Conservation (phyloP, 2,113 vertebrate genomes). For the Leucopsar rothschildi region DNA sequence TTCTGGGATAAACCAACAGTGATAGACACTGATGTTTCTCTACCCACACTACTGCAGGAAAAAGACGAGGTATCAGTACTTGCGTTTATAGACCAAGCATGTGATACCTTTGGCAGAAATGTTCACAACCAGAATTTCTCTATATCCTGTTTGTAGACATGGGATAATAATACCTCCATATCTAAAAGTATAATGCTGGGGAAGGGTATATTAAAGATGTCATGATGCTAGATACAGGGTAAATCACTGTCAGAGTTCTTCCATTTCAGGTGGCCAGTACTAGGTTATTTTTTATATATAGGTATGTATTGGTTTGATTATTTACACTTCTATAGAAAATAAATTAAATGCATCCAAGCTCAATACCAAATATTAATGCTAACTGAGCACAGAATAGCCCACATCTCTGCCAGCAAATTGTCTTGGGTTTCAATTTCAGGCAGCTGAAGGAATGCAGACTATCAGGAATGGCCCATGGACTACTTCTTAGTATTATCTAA, state of each 20-base stretch:
- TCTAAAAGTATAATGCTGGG: neutral
- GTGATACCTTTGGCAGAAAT: neutral
- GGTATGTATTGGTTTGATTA: neutral
- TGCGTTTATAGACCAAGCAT: neutral
- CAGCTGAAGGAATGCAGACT: neutral
- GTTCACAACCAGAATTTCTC: neutral
- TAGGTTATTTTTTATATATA: neutral
- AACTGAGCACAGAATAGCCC: neutral
- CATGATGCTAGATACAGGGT: neutral
- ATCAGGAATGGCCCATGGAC: neutral
- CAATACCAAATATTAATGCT: neutral
- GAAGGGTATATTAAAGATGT: neutral
- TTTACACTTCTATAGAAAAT: neutral
- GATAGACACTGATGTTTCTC: neutral
- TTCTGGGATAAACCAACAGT: neutral
- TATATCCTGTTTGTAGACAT: neutral
- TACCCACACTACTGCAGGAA: neutral
- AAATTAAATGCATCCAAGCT: neutral
- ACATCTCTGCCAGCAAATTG: neutral
- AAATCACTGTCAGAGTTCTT: neutral
- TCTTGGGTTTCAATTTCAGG: neutral
- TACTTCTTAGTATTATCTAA: neutral
- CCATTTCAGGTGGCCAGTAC: neutral
- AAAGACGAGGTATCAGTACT: neutral
- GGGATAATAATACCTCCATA: neutral